Base-by-base conservation (phyloP, 1,140 invertebrate species). In the Aethina tumida region DNA sequence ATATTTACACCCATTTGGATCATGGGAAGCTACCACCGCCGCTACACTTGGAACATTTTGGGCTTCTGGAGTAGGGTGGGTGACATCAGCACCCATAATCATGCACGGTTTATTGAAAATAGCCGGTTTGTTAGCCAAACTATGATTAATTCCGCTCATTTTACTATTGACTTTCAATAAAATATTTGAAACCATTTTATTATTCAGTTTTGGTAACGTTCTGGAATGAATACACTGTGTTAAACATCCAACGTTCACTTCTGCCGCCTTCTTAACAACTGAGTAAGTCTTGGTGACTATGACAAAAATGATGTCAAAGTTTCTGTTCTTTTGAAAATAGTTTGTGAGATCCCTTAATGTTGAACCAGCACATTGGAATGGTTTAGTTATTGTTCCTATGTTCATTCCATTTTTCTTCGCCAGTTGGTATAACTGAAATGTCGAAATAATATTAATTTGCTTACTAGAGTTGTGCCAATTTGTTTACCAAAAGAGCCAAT, bases 121-220 rank as follows among this genome's bases (percentile, higher is more conserved):
- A 3, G 36, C 25, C 5, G 60, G 58, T 3, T 58, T 25, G 0
- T 28, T 0, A 21, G 49, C 49, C 5, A 88, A 49, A 9, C 55
- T 63, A 54, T 90, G 83, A 66, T 93, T 94, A 0, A 77, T 65
- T 0, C 87, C 86, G 61, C 87, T 85, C 19, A 93, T 51, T 60
- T 94, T 93, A 0, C 84, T 77, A 49, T 76, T 75, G 0, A 94
- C 73, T 68, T 95, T 94, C 1, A 89, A 57, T 9, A 91, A 57
- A 43, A 94, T 78, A 56, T 94, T 94, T 0, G 58, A 54, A 1
- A 75, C 74, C 0, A 73, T 68, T 3, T 68, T 55, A 5, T 40
- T 14, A 43, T 63, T 69, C 39, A 67, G 58, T 37, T 51, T 60
- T 41, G 24, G 58, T 1, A 72, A 53, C 8, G 77, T 90, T 34